Base-by-base conservation (phyloP, 2,797 vertebrate species). In the Mycteria americana region DNA sequence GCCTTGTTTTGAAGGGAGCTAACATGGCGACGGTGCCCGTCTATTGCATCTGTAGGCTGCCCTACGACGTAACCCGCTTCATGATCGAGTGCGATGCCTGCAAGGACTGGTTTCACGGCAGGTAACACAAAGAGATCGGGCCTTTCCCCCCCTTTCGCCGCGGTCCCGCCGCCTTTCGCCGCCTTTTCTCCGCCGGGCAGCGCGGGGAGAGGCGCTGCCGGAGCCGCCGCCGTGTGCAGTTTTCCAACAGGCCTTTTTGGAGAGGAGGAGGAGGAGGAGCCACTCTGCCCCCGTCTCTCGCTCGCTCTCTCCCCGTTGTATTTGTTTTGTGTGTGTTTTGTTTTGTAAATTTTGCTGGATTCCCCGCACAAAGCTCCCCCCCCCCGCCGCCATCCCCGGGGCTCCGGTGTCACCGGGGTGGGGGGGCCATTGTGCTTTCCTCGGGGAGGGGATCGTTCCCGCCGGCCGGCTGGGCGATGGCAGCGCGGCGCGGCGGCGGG, bases 1-100 rank as follows among this genome's bases (percentile, higher is more conserved):
- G 98, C 97, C 98, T 98, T 98, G 98, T 98, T 98, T 98, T 98
- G 98, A 98, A 98, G 85, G 96, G 94, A 96, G 92, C 98, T 98
- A 99, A 99, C 99, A 99, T 99, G 99, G 99, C 99, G 99, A 99
- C 99, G 98, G 99, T 99, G 98, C 99, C 99, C 98, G 99, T 99
- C 94, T 99, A 99, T 99, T 99, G 99, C 99, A 98, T 99, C 98
- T 99, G 99, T 98, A 99, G 99, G 98, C 98, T 99, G 98, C 99
- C 99, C 98, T 99, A 99, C 99, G 99, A 99, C 98, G 99, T 99
- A 98, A 99, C 98, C 98, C 99, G 99, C 98, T 99, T 99, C 98
- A 99, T 99, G 99, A 99, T 99, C 98, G 99, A 99, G 97, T 99
- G 99, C 98, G 99, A 99, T 94, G 99, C 98, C 92, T 99, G 99